Evolutionary conservation across 2,113 vertebrate genomes (phyloP).

Genomic region (Silurus glanis): DNA sequence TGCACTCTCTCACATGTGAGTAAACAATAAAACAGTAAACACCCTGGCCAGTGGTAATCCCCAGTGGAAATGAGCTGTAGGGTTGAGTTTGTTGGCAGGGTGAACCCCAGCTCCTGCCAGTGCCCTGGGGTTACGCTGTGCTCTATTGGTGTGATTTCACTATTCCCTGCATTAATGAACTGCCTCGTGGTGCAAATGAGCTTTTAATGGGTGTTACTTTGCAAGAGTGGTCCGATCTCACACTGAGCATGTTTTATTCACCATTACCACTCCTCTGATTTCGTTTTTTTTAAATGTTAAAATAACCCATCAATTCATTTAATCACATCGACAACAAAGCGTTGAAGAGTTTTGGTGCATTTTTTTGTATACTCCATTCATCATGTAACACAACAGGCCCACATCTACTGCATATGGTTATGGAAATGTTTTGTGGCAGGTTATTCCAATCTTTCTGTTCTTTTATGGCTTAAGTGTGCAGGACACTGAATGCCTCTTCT

Average conservation of each 20-base stretch:
- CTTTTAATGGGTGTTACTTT: constrained; percentile 98
- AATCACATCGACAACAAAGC: constrained; percentile 61
- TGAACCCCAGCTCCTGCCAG: constrained; percentile 70
- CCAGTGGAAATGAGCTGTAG: constrained; percentile 77
- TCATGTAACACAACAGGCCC: not conserved
- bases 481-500: not conserved
- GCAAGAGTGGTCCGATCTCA: constrained; percentile 73
- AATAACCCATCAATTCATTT: constrained; percentile 79
- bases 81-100: constrained; percentile 72
- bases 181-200: constrained; percentile 96
- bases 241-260: constrained; percentile 64
- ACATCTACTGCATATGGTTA: not conserved
- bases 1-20: constrained; percentile 59
- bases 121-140: constrained; percentile 81
- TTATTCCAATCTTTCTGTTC: not conserved
- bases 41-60: constrained; percentile 71
- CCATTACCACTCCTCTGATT: constrained; percentile 68
- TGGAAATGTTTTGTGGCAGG: not conserved
- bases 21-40: constrained; percentile 52
- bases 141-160: constrained; percentile 79
- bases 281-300: not conserved
- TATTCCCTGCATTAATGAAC: constrained; percentile 93
- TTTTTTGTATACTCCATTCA: not conserved
- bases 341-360: not conserved
- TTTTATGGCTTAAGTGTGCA: not conserved